Conservation (phyloP, 2,797 vertebrate genomes). For the Sarcoramphus papa region DNA sequence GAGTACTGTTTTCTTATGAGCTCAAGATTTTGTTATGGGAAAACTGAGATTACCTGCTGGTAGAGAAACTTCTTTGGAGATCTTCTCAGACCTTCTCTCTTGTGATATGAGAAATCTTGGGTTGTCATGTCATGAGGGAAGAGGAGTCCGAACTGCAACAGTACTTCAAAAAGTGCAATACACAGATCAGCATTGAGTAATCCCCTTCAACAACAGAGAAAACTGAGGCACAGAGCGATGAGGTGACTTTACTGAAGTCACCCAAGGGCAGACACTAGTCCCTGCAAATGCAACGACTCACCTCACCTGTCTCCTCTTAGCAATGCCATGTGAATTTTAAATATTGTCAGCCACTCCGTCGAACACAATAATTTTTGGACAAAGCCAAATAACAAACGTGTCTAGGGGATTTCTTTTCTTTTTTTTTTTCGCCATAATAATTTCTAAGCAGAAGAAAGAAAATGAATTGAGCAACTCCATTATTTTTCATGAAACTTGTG, state of each 20-base stretch:
- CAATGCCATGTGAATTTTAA: background rate
- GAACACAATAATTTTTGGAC: background rate
- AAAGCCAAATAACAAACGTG: background rate
- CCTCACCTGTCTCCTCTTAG: background rate
- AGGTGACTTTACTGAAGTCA: background rate
- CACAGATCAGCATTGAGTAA: background rate
- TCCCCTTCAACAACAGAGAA: background rate
- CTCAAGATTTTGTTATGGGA: background rate
- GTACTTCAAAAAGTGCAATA: background rate
- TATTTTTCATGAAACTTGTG: background rate
- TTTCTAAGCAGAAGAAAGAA: background rate
- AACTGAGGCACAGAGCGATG: background rate
- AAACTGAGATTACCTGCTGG: background rate
- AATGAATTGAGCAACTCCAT: background rate
- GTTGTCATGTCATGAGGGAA: background rate
- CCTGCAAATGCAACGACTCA: background rate
- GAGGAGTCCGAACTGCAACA: background rate
- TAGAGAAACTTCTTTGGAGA: background rate
- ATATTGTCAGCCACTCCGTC: background rate
- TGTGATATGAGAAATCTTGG: background rate
- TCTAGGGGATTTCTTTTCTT: rapidly evolving
- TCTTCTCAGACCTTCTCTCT: background rate
- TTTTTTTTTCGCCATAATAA: too few species aligned
- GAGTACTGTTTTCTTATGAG: background rate
- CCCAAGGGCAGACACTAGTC: background rate